Conservation (phyloP, 2,113 vertebrate species). For the Ptilonorhynchus violaceus region DNA sequence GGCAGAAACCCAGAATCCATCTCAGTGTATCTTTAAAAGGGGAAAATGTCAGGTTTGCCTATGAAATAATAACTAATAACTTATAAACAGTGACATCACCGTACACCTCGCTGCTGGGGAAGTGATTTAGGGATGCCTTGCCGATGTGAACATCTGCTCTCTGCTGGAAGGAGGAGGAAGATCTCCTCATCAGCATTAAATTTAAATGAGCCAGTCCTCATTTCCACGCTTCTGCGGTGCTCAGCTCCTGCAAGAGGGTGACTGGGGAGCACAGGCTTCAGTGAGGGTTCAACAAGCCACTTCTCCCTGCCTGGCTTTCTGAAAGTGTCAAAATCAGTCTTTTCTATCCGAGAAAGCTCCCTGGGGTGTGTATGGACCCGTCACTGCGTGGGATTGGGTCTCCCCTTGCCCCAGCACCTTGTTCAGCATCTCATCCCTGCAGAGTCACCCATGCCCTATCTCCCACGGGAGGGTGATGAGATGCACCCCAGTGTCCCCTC, state of each 20-base stretch:
- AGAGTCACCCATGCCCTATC: accelerated
- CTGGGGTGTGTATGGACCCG: accelerated
- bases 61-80: slow-evolving; percentile 32
- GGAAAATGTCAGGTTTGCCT: slow-evolving; percentile 35
- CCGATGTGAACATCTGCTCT: slow-evolving; percentile 53
- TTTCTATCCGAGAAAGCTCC: not conserved
- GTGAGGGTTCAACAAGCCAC: not conserved
- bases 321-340: not conserved
- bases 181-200: slow-evolving; percentile 73
- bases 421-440: not conserved
- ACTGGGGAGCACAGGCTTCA: not conserved
- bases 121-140: slow-evolving; percentile 52
- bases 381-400: accelerated
- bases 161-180: slow-evolving; percentile 69
- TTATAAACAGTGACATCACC: slow-evolving; percentile 48
- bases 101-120: not conserved
- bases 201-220: slow-evolving; percentile 67
- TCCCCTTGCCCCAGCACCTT: accelerated
- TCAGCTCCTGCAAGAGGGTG: slow-evolving; percentile 40
- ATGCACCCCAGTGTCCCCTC: accelerated
- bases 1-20: not conserved
- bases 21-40: slow-evolving; percentile 11
- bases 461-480: accelerated
- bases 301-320: not conserved
- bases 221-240: slow-evolving; percentile 38